Conservation (phyloP, 2,797 vertebrate genomes). For the Clamator glandarius region DNA sequence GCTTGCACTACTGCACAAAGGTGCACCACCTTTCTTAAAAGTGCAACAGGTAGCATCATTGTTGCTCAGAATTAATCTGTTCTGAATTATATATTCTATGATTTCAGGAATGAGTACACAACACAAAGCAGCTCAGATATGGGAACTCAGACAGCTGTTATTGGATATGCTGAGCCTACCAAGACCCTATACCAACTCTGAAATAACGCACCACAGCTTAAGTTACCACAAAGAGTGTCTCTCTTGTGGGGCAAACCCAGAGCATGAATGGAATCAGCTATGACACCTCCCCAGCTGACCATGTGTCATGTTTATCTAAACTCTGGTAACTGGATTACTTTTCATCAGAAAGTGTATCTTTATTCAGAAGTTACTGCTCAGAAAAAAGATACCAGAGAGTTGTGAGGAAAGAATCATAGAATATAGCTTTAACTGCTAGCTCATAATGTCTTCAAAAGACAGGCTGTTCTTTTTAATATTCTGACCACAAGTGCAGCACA, state of each 20-base stretch:
- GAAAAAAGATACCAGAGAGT: not conserved
- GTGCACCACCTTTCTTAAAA: not conserved
- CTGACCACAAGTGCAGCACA: conserved; percentile 6
- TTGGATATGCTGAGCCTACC: not conserved
- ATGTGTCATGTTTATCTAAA: not conserved
- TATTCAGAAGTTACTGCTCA: not conserved
- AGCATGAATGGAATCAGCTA: not conserved
- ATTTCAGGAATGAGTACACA: not conserved
- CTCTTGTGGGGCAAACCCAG: not conserved
- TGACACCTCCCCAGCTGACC: not conserved
- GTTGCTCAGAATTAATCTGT: not conserved
- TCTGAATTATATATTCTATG: no score
- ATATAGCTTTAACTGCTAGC: not conserved
- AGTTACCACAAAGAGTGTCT: not conserved
- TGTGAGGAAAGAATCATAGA: not conserved
- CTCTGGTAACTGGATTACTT: not conserved
- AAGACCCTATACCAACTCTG: not conserved
- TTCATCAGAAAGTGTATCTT: not conserved
- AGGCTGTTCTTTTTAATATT: not conserved
- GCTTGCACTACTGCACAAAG: not conserved
- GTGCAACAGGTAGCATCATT: not conserved
- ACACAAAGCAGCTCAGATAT: not conserved
- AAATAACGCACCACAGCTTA: not conserved
- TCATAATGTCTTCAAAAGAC: not conserved
- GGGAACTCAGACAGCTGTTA: not conserved